Conservation (phyloP, 2,888 invertebrate genomes). For the Endomychus coccineus region DNA sequence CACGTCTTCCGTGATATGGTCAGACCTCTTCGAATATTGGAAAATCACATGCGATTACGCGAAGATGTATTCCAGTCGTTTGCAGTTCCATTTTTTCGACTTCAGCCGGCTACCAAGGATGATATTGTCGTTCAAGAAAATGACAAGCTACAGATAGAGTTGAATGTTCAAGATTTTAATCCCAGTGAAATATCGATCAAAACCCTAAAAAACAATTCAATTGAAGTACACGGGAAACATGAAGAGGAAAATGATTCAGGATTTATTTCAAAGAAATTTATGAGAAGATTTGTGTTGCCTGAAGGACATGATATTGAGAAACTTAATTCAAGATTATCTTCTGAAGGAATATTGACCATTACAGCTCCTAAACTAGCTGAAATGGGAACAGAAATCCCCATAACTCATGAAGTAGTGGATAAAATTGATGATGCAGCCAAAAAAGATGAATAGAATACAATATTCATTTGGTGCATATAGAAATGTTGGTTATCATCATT, state of each 20-base stretch:
- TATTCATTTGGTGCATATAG: too few relatives aligned
- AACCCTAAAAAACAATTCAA: constrained; percentile 58
- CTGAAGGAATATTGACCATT: constrained; percentile 66
- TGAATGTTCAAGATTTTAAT: constrained; percentile 70
- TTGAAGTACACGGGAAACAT: constrained; percentile 70
- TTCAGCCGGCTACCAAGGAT: constrained; percentile 21
- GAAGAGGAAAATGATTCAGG: constrained; percentile 70
- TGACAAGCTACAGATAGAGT: constrained; percentile 61
- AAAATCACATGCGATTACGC: constrained; percentile 30
- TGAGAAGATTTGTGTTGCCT: constrained; percentile 67
- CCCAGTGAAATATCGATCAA: constrained; percentile 73
- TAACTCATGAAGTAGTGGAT: constrained; percentile 17
- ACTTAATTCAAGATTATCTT: constrained; percentile 66
- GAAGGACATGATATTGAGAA: constrained; percentile 66
- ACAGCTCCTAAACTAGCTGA: constrained; percentile 51
- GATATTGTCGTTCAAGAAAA: constrained; percentile 54
- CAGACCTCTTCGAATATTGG: constrained; percentile 29
- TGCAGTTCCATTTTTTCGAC: background rate
- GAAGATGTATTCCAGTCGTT: constrained; percentile 24
- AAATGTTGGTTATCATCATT: too few relatives aligned
- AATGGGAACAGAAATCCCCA: constrained; percentile 19
- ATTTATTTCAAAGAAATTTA: constrained; percentile 66
- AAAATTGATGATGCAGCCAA: background rate
- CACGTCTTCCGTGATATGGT: constrained; percentile 29
- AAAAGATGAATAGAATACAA: background rate